Percentiles rank a stretch among this genome's conserved stretches.
phyloP scores from a whole-genome alignment of 2,888 invertebrate genomes.

The Orthosia cruda region DNA sequence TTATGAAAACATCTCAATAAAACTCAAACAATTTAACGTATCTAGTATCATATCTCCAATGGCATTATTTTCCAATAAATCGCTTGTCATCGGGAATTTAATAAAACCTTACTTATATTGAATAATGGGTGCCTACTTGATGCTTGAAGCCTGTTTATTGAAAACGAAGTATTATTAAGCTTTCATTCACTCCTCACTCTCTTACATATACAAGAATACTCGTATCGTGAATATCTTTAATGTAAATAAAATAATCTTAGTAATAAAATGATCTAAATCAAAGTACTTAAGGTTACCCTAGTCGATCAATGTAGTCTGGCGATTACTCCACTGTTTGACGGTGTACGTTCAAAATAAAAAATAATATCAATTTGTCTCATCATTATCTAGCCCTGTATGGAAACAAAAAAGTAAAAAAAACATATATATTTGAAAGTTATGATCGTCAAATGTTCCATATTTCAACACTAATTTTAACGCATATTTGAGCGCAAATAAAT shows the following conservation, averaged over 20 bases:
- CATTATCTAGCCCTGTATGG: no score
- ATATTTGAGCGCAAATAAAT: no score
- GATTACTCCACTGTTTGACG: no score
- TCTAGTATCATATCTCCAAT: slow-evolving; percentile 61
- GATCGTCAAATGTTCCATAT: no score
- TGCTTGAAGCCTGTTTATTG: slow-evolving; percentile 72
- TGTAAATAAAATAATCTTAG: neutral
- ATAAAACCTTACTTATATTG: slow-evolving; percentile 76
- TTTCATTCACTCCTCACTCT: slow-evolving; percentile 16
- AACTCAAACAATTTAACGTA: slow-evolving; percentile 48
- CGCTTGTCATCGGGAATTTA: slow-evolving; percentile 72
- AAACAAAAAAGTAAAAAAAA: no score
- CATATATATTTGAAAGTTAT: no score
- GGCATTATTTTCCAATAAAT: slow-evolving; percentile 70
- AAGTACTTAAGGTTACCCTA: neutral
- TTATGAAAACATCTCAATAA: slow-evolving; percentile 52
- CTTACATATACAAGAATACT: neutral
- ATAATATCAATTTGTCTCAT: no score
- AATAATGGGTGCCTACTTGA: slow-evolving; percentile 73
- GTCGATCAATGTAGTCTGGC: no score
- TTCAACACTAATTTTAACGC: no score
- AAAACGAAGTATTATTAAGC: slow-evolving; percentile 37
- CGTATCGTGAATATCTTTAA: no score
- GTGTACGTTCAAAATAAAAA: no score
- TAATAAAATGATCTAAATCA: neutral